Conservation (phyloP, 35 echinoderm and acorn worm species). For the Lytechinus variegatus region DNA sequence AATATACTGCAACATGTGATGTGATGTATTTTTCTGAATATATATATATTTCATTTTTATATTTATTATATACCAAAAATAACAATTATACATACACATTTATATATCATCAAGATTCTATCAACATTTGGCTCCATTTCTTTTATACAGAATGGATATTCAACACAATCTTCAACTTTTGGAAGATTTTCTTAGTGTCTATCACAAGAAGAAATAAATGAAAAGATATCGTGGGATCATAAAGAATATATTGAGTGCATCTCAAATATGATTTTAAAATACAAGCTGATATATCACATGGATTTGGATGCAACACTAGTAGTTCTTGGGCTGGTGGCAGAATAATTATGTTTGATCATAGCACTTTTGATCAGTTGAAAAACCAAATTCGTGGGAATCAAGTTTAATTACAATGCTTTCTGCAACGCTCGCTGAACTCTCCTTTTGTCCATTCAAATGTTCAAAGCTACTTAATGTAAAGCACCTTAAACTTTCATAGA, state of each 20-base stretch:
- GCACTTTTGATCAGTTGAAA: no score
- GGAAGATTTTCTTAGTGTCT: not conserved
- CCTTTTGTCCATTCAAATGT: not conserved
- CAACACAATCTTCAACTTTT: not conserved
- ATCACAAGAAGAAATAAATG: not conserved
- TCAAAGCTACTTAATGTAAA: not conserved
- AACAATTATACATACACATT: conserved; percentile 46
- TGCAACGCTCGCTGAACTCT: not conserved
- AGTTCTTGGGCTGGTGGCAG: no score
- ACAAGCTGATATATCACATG: no score
- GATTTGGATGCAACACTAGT: not conserved
- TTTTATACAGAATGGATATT: not conserved
- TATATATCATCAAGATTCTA: not conserved
- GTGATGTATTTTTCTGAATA: conserved; percentile 17
- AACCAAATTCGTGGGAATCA: not conserved
- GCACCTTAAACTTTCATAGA: not conserved
- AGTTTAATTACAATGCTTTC: no score
- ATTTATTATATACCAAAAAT: conserved; percentile 49
- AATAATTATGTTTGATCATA: not conserved
- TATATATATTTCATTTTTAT: conserved; percentile 49
- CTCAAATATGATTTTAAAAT: not conserved
- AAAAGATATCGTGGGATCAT: not conserved
- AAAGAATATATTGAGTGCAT: not conserved
- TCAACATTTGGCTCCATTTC: not conserved
- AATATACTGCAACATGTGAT: conserved; percentile 1